These are phyloP conservation scores for Homarus americanus DNA, from an alignment of 1,140 invertebrate species.

Conservation along the genomic window DNA sequence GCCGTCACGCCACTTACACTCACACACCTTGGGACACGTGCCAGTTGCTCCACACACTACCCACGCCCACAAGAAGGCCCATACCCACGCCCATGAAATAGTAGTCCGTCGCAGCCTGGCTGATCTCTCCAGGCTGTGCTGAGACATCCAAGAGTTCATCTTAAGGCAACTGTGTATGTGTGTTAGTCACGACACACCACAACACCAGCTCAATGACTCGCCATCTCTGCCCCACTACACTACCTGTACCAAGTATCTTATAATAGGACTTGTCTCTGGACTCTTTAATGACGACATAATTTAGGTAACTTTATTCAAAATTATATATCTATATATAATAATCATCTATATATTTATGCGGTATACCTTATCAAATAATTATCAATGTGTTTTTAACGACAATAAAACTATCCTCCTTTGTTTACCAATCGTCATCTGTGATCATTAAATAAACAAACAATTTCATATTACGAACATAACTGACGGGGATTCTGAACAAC, in stretches of 20 bases:
- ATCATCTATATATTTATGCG: not conserved
- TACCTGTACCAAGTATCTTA: too few relatives aligned
- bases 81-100: conserved; percentile 48
- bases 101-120: conserved; percentile 33
- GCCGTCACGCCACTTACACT: conserved; percentile 94
- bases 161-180: not conserved
- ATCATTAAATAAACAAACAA: not conserved
- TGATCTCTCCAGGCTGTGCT: not conserved
- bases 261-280: too few relatives aligned
- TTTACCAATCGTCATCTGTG: not conserved
- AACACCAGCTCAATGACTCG: not conserved
- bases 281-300: too few relatives aligned
- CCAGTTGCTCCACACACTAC: conserved; percentile 42
- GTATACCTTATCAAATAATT: not conserved
- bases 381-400: not conserved
- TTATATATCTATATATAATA: too few relatives aligned
- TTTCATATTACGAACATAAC: too few relatives aligned
- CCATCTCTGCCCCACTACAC: not conserved
- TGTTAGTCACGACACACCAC: not conserved
- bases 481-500: too few relatives aligned
- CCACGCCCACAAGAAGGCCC: conserved; percentile 61
- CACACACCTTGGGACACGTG: conserved; percentile 87
- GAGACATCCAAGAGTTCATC: conserved; percentile 38
- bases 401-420: not conserved
- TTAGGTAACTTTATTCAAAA: too few relatives aligned